phyloP scores from a whole-genome alignment of 1,140 invertebrate species.

The Branchinecta lindahli region DNA sequence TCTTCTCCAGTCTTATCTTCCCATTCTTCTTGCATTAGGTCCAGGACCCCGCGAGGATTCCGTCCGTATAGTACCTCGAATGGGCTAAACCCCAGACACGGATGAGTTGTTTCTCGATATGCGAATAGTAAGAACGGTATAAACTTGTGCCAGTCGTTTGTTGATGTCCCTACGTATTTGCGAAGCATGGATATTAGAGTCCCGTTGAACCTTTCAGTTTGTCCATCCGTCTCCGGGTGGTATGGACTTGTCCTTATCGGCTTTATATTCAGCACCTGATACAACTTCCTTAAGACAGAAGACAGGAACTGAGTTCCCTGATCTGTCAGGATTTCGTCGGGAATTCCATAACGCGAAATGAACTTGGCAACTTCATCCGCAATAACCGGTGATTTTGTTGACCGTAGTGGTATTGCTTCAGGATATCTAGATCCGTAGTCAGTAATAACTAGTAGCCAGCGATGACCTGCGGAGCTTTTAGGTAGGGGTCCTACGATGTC shows the following conservation, averaged over 20 bases:
- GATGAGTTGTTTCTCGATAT: slow-evolving; percentile 4
- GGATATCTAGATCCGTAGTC: slow-evolving; percentile 4
- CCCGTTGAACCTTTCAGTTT: slow-evolving; percentile 24
- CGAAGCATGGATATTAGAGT: slow-evolving; percentile 24
- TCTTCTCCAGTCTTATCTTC: slow-evolving; percentile 9
- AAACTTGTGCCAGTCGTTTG: slow-evolving; percentile 10
- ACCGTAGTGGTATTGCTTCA: slow-evolving; percentile 6
- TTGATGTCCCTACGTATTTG: slow-evolving; percentile 4
- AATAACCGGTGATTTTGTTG: slow-evolving; percentile 1
- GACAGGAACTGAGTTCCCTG: slow-evolving; percentile 20
- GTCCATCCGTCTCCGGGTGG: slow-evolving; percentile 21
- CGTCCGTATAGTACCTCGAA: slow-evolving; percentile 2
- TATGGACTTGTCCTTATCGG: slow-evolving; percentile 22
- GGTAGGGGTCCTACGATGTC: too few relatives aligned
- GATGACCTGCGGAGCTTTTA: too few relatives aligned
- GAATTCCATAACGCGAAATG: slow-evolving; percentile 21
- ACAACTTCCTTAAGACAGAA: slow-evolving; percentile 19
- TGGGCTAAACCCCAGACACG: neutral
- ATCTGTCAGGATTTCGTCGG: slow-evolving; percentile 23
- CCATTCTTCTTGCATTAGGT: slow-evolving; percentile 8
- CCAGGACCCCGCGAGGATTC: neutral
- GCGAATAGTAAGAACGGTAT: slow-evolving; percentile 7
- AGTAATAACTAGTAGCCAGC: too few relatives aligned
- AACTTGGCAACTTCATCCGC: slow-evolving; percentile 12
- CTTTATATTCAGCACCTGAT: slow-evolving; percentile 19